Base-by-base conservation (phyloP, 2,888 invertebrate genomes). In the Pandemis corylana region DNA sequence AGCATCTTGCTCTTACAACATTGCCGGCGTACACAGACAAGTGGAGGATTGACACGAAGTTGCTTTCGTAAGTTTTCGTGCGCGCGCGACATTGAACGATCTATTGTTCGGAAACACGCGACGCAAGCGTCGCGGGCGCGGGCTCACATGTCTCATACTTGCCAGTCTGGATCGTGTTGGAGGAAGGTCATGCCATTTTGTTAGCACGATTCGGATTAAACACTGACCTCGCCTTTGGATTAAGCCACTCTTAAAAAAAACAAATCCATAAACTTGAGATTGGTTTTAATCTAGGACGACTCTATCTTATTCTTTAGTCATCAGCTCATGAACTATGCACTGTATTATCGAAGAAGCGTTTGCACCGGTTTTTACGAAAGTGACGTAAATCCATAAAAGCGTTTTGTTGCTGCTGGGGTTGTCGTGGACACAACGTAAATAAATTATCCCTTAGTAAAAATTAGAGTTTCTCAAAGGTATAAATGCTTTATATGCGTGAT, bases 61-160 rank as follows among this genome's bases (percentile, higher is more conserved):
- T 63, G 84, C 88, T 93, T 92, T 92, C 91, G 91, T 88, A 91
- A 93, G 87, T 88, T 87, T 86, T 91, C 92, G 92, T 93, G 88
- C 81, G 82, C 80, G 82, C 80, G 81, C 84, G 90, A 90, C 91
- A 90, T 91, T 90, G 89, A 91, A 83, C 83, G 84, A 84, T 87
- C 89, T 89, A 92, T 92, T 93, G 91, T 93, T 88, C 81, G 79
- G 77, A 81, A 79, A 79, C 77, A 64, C 63, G 63, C 79, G 79
- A 77, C 77, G 77, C 82, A 76, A 77, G 79, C 82, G 80, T 76
- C 78, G 79, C 73, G 77, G 78, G 76, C 78, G 79, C 73, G 77
- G 78, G 76, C 77, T 71, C 69, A 76, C 69, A 65, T 53, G 72
- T 64, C 56, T 64, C 64, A 71, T 71, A 69, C 46, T 65, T 68